These are phyloP conservation scores for Chesias legatella DNA, from an alignment of 2,888 invertebrate species.

Conservation along the genomic window DNA sequence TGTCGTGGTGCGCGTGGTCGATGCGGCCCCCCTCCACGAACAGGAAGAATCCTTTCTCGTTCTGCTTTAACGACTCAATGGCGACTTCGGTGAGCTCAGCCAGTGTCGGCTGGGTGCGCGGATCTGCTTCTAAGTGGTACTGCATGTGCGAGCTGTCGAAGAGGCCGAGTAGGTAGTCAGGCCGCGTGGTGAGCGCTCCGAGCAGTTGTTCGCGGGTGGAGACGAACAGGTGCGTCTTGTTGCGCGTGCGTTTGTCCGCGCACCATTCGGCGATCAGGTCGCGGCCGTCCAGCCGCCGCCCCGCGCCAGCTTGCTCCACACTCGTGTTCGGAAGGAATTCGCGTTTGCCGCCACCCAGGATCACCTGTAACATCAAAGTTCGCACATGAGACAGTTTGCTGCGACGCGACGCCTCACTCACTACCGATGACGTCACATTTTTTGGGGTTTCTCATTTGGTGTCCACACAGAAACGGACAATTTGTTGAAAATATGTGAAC, in stretches of 20 bases:
- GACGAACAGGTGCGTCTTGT: conserved; percentile 69
- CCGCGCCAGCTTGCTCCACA: conserved; percentile 76
- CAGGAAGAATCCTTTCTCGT: conserved; percentile 86
- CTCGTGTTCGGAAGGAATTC: conserved; percentile 81
- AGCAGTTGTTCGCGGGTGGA: conserved; percentile 81
- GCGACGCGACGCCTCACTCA: too few relatives aligned
- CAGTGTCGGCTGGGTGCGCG: conserved; percentile 65
- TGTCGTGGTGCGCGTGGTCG: conserved; percentile 85
- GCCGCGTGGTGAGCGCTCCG: conserved; percentile 52
- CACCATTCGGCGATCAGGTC: conserved; percentile 86
- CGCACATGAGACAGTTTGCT: background rate
- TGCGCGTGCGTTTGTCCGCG: conserved; percentile 55
- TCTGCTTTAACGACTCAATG: conserved; percentile 83
- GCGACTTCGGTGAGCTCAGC: conserved; percentile 79
- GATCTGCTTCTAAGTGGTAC: conserved; percentile 82
- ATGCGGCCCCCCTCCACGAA: conserved; percentile 87
- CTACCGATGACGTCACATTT: too few relatives aligned
- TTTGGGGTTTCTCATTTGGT: too few relatives aligned
- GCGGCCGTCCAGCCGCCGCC: conserved; percentile 78
- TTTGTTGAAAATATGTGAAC: too few relatives aligned
- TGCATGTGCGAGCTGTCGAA: conserved; percentile 83
- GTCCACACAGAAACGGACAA: too few relatives aligned
- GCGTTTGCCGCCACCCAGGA: conserved; percentile 86
- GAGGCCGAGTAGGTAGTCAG: conserved; percentile 83
- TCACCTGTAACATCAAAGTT: conserved; percentile 78